phyloP scores from a whole-genome alignment of 2,113 vertebrate species.

The Lutjanus erythropterus region DNA sequence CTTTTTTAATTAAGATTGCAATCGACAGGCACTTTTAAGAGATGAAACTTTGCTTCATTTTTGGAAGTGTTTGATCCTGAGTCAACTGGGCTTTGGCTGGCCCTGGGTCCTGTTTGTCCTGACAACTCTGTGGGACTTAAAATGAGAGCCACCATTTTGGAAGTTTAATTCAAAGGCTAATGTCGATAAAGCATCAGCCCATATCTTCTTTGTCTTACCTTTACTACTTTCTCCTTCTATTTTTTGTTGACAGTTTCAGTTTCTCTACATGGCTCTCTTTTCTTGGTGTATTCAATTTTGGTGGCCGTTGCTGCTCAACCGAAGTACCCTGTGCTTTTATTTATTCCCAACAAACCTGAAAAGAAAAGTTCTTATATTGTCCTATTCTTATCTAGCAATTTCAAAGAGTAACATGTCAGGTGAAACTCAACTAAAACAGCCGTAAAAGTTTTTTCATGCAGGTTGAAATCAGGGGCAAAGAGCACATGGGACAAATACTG shows the following conservation, averaged over 20 bases:
- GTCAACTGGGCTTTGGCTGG: slow-evolving; percentile 4
- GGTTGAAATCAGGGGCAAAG: slow-evolving; percentile 1
- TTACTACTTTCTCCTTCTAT: neutral
- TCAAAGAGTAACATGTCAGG: neutral
- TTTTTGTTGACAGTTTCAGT: neutral
- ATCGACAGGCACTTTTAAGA: slow-evolving; percentile 68
- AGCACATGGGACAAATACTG: slow-evolving; percentile 28
- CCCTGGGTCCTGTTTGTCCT: slow-evolving; percentile 34
- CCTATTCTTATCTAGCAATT: neutral
- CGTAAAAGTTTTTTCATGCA: neutral
- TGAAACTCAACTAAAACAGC: slow-evolving; percentile 11
- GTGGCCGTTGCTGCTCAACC: neutral
- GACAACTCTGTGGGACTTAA: slow-evolving; percentile 9
- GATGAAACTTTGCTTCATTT: slow-evolving; percentile 67
- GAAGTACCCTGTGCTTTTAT: neutral
- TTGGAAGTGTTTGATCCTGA: slow-evolving; percentile 60
- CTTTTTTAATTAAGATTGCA: slow-evolving; percentile 82
- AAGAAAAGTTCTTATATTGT: too few relatives aligned
- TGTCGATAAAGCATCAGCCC: neutral
- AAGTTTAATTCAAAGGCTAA: slow-evolving; percentile 12
- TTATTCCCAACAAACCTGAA: neutral
- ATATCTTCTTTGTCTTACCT: neutral
- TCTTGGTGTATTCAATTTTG: neutral
- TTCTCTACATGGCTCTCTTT: neutral
- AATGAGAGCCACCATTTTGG: slow-evolving; percentile 15